Conservation (phyloP, 2,888 invertebrate genomes). For the Acanthosepion pharaonis region DNA sequence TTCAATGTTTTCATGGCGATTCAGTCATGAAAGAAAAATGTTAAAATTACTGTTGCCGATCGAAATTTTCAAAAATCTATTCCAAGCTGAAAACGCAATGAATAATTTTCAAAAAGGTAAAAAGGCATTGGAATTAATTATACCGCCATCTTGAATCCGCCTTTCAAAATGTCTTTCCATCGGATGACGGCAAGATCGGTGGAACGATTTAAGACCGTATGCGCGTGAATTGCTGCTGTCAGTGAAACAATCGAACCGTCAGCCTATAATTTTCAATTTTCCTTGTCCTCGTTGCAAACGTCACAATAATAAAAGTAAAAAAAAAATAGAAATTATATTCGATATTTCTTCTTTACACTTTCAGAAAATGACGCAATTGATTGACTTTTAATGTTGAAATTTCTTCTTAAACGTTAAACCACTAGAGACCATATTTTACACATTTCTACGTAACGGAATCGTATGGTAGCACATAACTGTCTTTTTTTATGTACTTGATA, state of each 20-base stretch:
- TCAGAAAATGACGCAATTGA: not conserved
- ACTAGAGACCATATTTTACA: too few species aligned
- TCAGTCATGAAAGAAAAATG: not conserved
- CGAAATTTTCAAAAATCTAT: not conserved
- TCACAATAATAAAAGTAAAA: too few species aligned
- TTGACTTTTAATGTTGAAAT: not conserved
- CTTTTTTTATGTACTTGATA: too few species aligned
- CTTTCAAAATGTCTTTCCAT: not conserved
- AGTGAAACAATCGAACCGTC: not conserved
- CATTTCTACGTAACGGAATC: too few species aligned
- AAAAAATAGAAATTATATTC: too few species aligned
- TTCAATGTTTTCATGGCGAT: too few species aligned
- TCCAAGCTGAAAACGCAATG: too few species aligned
- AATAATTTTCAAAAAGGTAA: not conserved
- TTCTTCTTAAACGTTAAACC: not conserved
- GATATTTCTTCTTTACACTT: not conserved
- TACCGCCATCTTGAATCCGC: not conserved
- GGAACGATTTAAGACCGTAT: not conserved
- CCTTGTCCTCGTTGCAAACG: not conserved
- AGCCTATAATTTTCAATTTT: not conserved
- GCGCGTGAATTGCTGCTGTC: not conserved
- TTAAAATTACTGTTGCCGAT: not conserved
- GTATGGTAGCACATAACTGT: too few species aligned
- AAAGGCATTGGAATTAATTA: not conserved
- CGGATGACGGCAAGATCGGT: not conserved